phyloP scores from a whole-genome alignment of 2,888 invertebrate genomes.

The Drosophila imparisetae region DNA sequence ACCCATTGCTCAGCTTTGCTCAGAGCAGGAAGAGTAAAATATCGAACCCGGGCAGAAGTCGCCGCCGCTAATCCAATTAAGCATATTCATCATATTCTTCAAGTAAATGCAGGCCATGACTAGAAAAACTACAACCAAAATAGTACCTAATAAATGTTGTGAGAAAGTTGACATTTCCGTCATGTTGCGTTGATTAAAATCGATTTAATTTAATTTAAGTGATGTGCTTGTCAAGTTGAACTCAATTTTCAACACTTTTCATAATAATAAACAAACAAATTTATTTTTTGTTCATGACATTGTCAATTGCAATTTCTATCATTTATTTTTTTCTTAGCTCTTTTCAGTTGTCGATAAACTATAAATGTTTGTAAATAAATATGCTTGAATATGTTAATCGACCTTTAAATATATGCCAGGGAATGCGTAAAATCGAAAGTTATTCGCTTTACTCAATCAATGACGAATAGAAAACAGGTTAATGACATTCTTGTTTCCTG shows the following conservation, averaged over 20 bases:
- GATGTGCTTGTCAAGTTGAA: conserved; percentile 9
- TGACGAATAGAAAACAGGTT: not conserved
- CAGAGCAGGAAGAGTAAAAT: conserved; percentile 36
- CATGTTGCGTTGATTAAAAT: conserved; percentile 68
- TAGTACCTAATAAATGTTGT: conserved; percentile 11
- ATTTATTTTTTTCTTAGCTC: not conserved
- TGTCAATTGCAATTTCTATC: not conserved
- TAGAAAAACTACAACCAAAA: conserved; percentile 53
- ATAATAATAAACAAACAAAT: conserved; percentile 18
- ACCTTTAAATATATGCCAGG: not conserved
- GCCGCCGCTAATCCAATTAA: conserved; percentile 72
- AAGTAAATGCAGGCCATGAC: conserved; percentile 73
- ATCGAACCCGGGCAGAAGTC: conserved; percentile 38
- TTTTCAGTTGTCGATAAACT: not conserved
- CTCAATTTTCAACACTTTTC: conserved; percentile 18
- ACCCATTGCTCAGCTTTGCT: conserved; percentile 17
- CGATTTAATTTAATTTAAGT: conserved; percentile 62
- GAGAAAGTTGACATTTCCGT: conserved; percentile 68
- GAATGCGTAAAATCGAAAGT: conserved; percentile 14
- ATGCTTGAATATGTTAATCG: not conserved
- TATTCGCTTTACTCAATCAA: not conserved
- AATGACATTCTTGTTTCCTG: not conserved
- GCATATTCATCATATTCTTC: conserved; percentile 71
- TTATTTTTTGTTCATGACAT: not conserved
- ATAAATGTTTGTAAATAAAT: not conserved